Conservation (phyloP, 2,888 invertebrate genomes). For the Pandemis cinnamomeana region DNA sequence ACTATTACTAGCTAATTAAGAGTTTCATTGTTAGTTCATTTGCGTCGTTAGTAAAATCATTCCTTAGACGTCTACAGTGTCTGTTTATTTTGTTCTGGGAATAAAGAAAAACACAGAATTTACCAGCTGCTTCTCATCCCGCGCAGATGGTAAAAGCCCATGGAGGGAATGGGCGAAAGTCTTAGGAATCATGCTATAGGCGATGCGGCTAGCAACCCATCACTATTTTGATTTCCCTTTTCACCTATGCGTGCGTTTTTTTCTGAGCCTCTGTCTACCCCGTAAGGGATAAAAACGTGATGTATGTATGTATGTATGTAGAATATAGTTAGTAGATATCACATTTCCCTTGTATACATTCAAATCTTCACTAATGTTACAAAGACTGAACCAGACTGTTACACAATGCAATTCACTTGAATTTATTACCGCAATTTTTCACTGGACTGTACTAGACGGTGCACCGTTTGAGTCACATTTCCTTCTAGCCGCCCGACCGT, state of each 20-base stretch:
- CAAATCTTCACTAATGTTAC: slow-evolving; percentile 22
- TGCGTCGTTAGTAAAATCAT: neutral
- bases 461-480: slow-evolving; percentile 20
- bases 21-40: slow-evolving; percentile 2
- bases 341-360: neutral
- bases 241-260: too few relatives aligned
- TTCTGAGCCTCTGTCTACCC: too few relatives aligned
- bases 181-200: too few relatives aligned
- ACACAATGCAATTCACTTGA: slow-evolving; percentile 26
- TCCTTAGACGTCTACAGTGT: neutral
- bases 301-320: too few relatives aligned
- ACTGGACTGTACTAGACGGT: slow-evolving; percentile 10
- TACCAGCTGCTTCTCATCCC: too few relatives aligned
- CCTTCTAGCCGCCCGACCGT: slow-evolving; percentile 10
- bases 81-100: neutral
- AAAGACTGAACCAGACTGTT: slow-evolving; percentile 14
- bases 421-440: slow-evolving; percentile 35
- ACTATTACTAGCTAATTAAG: slow-evolving; percentile 1
- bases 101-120: too few relatives aligned
- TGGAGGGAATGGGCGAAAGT: too few relatives aligned
- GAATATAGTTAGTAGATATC: too few relatives aligned
- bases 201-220: too few relatives aligned
- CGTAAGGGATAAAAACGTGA: too few relatives aligned
- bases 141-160: too few relatives aligned
- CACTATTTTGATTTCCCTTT: too few relatives aligned